Percentiles rank a stretch among this genome's conserved stretches.
These are phyloP conservation scores for Chromis chromis DNA, from an alignment of 2,797 vertebrate genomes.

Conservation along the genomic window DNA sequence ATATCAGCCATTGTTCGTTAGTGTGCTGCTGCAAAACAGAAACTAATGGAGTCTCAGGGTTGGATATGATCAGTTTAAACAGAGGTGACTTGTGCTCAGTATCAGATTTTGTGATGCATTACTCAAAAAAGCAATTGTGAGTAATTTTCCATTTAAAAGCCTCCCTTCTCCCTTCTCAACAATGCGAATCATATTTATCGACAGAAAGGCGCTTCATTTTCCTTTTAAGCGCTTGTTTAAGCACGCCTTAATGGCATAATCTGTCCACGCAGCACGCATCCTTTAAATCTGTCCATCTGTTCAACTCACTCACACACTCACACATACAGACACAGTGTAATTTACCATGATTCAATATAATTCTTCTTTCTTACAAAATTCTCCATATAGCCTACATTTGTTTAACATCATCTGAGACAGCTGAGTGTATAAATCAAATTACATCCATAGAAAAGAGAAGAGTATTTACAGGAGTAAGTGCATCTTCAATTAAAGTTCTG, in stretches of 20 bases:
- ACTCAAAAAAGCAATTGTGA: neutral
- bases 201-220: slow-evolving; percentile 64
- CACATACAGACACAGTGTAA: slow-evolving; percentile 67
- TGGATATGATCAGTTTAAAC: slow-evolving; percentile 5
- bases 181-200: slow-evolving; percentile 56
- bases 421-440: slow-evolving; percentile 63
- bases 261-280: slow-evolving; percentile 61
- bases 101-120: slow-evolving; percentile 24
- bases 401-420: slow-evolving; percentile 56
- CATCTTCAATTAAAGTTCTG: slow-evolving; percentile 59
- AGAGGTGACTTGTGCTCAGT: slow-evolving; percentile 60
- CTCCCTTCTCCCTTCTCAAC: slow-evolving; percentile 24
- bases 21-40: slow-evolving; percentile 12
- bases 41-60: slow-evolving; percentile 28
- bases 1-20: slow-evolving; percentile 24
- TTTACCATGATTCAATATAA: slow-evolving; percentile 70
- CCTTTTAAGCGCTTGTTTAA: slow-evolving; percentile 57
- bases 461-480: slow-evolving; percentile 79
- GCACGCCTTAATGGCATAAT: slow-evolving; percentile 50
- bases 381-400: slow-evolving; percentile 56
- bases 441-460: slow-evolving; percentile 72
- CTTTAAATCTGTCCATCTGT: slow-evolving; percentile 46
- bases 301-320: slow-evolving; percentile 20
- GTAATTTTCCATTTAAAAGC: slow-evolving; percentile 31
- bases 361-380: slow-evolving; percentile 63